These are phyloP conservation scores for Alauda arvensis DNA, from an alignment of 2,797 vertebrate genomes.

Conservation along the genomic window DNA sequence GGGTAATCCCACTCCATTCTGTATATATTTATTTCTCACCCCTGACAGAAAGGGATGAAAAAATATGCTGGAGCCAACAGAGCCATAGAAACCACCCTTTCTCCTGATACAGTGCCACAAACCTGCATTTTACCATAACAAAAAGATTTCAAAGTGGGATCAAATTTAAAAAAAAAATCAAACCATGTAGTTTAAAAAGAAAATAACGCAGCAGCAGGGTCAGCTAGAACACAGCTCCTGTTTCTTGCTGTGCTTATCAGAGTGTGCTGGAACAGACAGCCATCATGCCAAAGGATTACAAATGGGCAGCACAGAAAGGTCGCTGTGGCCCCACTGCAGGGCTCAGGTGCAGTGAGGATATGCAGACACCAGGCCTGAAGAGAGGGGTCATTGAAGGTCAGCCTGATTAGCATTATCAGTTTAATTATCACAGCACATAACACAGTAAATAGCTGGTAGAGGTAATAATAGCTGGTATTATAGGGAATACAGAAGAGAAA, in stretches of 20 bases:
- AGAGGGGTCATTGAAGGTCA: not conserved
- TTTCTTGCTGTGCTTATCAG: not conserved
- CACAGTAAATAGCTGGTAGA: not conserved
- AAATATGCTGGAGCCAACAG: not conserved
- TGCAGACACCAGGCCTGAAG: not conserved
- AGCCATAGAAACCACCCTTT: not conserved
- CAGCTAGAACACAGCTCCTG: not conserved
- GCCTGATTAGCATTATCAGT: not conserved
- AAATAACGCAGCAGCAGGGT: not conserved
- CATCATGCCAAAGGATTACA: not conserved
- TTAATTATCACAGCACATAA: not conserved
- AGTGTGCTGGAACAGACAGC: not conserved
- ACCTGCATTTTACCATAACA: not conserved
- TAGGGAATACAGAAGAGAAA: not conserved
- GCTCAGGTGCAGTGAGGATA: not conserved
- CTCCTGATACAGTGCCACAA: not conserved
- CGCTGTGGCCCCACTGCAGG: rapidly evolving
- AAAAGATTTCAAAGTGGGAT: not conserved
- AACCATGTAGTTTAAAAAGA: not conserved
- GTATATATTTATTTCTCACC: not conserved
- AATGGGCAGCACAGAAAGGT: not conserved
- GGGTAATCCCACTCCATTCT: not conserved
- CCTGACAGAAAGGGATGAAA: not conserved
- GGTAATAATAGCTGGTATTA: not conserved
- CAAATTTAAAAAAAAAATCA: not conserved